Percentiles rank a stretch among this genome's conserved stretches.
phyloP scores from a whole-genome alignment of 2,113 vertebrate species.

The Microcebus ravelobensis region DNA sequence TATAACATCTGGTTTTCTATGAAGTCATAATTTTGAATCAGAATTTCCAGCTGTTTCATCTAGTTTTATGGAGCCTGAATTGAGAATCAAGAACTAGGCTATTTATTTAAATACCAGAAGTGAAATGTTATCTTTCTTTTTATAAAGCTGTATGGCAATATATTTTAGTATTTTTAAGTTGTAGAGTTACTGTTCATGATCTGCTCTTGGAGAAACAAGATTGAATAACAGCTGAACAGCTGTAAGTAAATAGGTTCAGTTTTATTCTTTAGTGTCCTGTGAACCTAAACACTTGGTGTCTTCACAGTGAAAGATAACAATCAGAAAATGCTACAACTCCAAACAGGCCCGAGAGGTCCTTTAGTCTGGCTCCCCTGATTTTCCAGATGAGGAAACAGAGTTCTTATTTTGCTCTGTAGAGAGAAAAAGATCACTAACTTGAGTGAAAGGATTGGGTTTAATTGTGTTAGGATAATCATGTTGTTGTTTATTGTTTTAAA shows the following conservation, averaged over 20 bases:
- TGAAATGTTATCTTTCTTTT: conserved; percentile 61
- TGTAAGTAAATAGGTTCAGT: background rate
- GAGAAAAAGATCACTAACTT: background rate
- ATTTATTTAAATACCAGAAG: conserved; percentile 48
- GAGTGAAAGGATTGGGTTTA: background rate
- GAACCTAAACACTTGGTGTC: background rate
- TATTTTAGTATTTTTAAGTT: conserved; percentile 62
- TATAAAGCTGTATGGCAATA: conserved; percentile 55
- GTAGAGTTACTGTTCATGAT: conserved; percentile 41
- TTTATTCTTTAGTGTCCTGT: background rate
- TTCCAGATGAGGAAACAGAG: background rate
- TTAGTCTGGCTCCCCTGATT: background rate
- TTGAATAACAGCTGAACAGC: background rate
- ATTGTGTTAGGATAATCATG: background rate
- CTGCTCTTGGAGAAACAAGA: conserved; percentile 37
- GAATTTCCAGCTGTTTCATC: conserved; percentile 75
- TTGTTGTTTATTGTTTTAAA: background rate
- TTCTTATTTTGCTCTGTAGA: background rate
- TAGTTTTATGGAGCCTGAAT: conserved; percentile 63
- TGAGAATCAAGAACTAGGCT: conserved; percentile 64
- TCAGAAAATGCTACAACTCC: background rate
- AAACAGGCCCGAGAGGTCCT: background rate
- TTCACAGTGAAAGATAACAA: background rate
- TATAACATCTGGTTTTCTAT: conserved; percentile 66
- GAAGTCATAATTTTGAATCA: conserved; percentile 68